Conservation (phyloP, 2,888 invertebrate species). For the Euproctis similis region DNA sequence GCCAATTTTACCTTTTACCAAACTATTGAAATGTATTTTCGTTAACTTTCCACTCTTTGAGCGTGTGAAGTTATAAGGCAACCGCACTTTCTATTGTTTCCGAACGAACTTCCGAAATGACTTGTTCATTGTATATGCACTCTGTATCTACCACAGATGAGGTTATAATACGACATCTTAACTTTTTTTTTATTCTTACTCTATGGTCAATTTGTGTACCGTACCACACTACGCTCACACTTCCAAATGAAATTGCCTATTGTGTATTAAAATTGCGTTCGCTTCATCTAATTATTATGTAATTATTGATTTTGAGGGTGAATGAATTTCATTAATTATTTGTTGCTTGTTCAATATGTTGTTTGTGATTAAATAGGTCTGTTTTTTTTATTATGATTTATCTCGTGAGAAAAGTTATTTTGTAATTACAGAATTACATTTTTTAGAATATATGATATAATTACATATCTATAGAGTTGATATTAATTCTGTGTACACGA, state of each 20-base stretch:
- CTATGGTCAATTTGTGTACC: slow-evolving; percentile 43
- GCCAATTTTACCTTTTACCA: slow-evolving; percentile 64
- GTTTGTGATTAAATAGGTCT: slow-evolving; percentile 3
- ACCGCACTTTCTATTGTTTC: slow-evolving; percentile 54
- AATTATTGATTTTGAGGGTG: slow-evolving; percentile 18
- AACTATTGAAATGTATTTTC: slow-evolving; percentile 72
- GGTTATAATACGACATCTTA: slow-evolving; percentile 49
- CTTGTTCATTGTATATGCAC: slow-evolving; percentile 36
- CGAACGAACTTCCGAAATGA: slow-evolving; percentile 34
- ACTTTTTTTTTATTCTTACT: slow-evolving; percentile 34
- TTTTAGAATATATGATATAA: no score
- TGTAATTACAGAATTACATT: no score
- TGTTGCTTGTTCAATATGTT: slow-evolving; percentile 4
- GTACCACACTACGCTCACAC: slow-evolving; percentile 36
- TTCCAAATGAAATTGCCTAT: slow-evolving; percentile 40
- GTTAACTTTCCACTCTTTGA: slow-evolving; percentile 57
- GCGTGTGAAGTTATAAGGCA: slow-evolving; percentile 45
- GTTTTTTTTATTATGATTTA: no score
- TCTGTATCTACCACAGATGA: slow-evolving; percentile 40
- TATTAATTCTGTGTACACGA: no score
- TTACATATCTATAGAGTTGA: no score
- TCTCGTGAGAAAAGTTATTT: no score
- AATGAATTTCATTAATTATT: slow-evolving; percentile 10
- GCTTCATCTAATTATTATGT: slow-evolving; percentile 24
- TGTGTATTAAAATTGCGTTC: slow-evolving; percentile 33